Conservation (phyloP, 2,113 vertebrate genomes). For the Leiothrix lutea region DNA sequence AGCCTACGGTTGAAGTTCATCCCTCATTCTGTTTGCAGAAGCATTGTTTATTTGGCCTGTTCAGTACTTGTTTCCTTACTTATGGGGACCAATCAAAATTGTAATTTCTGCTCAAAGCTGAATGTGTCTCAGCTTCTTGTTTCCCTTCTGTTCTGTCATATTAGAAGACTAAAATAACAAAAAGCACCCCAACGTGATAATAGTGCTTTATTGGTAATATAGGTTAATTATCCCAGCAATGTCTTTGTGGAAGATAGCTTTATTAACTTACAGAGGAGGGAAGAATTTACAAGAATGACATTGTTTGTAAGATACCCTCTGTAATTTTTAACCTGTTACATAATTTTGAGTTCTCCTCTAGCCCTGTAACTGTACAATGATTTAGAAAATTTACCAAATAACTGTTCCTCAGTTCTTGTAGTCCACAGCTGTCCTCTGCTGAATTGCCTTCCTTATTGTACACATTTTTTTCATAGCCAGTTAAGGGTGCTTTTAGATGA, state of each 20-base stretch:
- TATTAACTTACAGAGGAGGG: background rate
- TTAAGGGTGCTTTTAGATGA: background rate
- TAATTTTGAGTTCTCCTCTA: background rate
- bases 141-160: background rate
- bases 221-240: background rate
- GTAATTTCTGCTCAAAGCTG: background rate
- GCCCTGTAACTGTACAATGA: background rate
- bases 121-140: background rate
- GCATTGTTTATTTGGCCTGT: background rate
- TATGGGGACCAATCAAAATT: background rate
- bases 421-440: background rate
- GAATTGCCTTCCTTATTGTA: background rate
- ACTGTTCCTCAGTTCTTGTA: background rate
- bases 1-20: background rate
- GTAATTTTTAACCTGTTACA: background rate
- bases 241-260: background rate
- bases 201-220: background rate
- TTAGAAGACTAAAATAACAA: background rate
- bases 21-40: background rate
- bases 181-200: accelerated
- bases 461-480: background rate
- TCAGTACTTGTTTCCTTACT: background rate
- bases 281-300: background rate
- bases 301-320: background rate
- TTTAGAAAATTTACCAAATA: background rate